phyloP scores from a whole-genome alignment of 2,113 vertebrate genomes.

The Sinocyclocheilus maitianheensis region DNA sequence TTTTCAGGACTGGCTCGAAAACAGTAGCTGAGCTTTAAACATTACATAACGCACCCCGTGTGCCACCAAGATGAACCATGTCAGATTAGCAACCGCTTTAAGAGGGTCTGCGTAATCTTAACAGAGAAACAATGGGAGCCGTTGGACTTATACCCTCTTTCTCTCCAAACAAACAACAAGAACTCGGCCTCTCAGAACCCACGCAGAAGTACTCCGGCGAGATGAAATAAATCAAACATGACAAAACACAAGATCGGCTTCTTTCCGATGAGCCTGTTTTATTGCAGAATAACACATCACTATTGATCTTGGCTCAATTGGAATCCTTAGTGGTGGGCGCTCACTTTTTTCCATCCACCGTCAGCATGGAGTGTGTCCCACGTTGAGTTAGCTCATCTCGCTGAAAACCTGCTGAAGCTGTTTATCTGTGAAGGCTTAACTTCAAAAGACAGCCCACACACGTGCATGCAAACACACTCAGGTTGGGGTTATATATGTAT shows the following conservation, averaged over 20 bases:
- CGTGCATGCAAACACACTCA: slow-evolving; percentile 40
- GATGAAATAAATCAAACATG: slow-evolving; percentile 68
- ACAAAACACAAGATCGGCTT: slow-evolving; percentile 59
- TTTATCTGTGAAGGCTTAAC: slow-evolving; percentile 62
- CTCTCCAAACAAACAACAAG: slow-evolving; percentile 50
- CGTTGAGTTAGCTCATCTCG: slow-evolving; percentile 18
- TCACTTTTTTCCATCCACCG: background rate
- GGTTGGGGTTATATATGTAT: slow-evolving; percentile 54
- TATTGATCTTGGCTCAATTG: slow-evolving; percentile 71
- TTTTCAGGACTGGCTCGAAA: slow-evolving; percentile 23
- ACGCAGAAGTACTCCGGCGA: slow-evolving; percentile 58
- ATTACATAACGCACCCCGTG: slow-evolving; percentile 22
- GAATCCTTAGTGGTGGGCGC: slow-evolving; percentile 60
- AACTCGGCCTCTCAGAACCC: slow-evolving; percentile 28
- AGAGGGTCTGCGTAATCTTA: slow-evolving; percentile 10
- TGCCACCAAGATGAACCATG: slow-evolving; percentile 15
- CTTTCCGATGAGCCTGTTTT: slow-evolving; percentile 63
- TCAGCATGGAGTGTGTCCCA: slow-evolving; percentile 29
- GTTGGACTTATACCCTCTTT: slow-evolving; percentile 32
- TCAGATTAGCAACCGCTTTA: slow-evolving; percentile 30
- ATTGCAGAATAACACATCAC: slow-evolving; percentile 68
- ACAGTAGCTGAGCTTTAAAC: slow-evolving; percentile 39
- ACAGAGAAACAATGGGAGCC: background rate
- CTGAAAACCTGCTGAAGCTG: slow-evolving; percentile 48
- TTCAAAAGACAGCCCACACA: slow-evolving; percentile 54